Percentiles rank a stretch among this genome's conserved stretches.
Evolutionary conservation across 2,888 invertebrate species (phyloP).

Genomic region (Crepidodera aurea): DNA sequence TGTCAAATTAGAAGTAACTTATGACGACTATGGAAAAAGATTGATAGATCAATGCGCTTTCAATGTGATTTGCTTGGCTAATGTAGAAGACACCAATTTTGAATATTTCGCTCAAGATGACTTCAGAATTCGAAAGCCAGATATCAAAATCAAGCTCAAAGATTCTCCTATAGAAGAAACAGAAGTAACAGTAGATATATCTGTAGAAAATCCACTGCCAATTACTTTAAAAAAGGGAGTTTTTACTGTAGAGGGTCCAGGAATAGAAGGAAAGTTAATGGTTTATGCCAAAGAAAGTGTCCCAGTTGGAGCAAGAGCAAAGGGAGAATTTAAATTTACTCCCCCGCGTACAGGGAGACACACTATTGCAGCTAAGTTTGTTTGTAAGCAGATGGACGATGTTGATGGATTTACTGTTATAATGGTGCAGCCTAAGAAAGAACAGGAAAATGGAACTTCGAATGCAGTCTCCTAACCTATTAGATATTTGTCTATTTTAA

Average conservation of each 20-base stretch:
- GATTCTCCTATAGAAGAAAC: constrained; percentile 59
- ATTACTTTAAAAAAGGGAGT: constrained; percentile 77
- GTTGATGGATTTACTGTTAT: constrained; percentile 88
- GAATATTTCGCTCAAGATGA: constrained; percentile 91
- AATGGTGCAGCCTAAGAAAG: constrained; percentile 66
- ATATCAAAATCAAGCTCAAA: constrained; percentile 78
- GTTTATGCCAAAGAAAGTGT: constrained; percentile 72
- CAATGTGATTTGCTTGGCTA: constrained; percentile 82
- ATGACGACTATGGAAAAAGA: constrained; percentile 79
- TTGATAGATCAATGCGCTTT: constrained; percentile 85
- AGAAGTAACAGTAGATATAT: constrained; percentile 68
- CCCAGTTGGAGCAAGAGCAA: constrained; percentile 74
- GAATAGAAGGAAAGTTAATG: constrained; percentile 76
- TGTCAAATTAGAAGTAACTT: constrained; percentile 75
- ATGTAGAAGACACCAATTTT: constrained; percentile 81
- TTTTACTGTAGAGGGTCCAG: constrained; percentile 85
- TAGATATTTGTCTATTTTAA: too few species aligned
- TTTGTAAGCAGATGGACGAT: constrained; percentile 86
- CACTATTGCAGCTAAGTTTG: constrained; percentile 87
- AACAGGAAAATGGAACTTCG: constrained; percentile 35
- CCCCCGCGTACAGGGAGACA: constrained; percentile 82
- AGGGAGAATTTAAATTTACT: constrained; percentile 73
- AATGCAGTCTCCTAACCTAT: too few species aligned
- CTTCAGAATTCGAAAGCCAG: constrained; percentile 84
- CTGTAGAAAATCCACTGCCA: constrained; percentile 83